Base-by-base conservation (phyloP, 64 coral and sea anemone genomes). In the Platygyra sinensis region DNA sequence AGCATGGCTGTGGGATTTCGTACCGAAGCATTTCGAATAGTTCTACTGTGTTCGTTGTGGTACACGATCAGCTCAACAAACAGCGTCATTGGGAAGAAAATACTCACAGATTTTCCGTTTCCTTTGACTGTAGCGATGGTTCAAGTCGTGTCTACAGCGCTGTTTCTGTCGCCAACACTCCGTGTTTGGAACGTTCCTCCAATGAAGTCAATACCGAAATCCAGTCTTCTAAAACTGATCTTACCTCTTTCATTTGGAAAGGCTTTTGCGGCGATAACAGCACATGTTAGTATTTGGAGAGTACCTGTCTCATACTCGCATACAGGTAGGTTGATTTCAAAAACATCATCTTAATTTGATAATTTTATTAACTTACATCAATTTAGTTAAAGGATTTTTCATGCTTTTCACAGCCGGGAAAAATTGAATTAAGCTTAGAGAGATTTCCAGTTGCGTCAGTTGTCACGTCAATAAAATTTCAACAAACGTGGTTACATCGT, bases 1-100 rank as follows among this genome's bases (percentile, higher is more conserved):
- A 81, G 87, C 33, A 96, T 96, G 95, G 95, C 91, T 38, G 55
- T 60, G 24, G 67, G 51, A 32, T 20, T 90, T 27, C 83, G 88
- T 32, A 55, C 76, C 8, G 97, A 93, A 82, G 94, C 86, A 24
- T 54, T 96, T 62, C 87, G 94, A 54, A 87, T 99, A 74, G 46
- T 90, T 75, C 25, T 91, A 14, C 77, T 99, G 22, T 99, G 97
- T 89, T 63, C 88, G 4, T 51, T 95, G 6, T 99, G 97, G 97
- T 99, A 93, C 54, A 86, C 90, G n/a, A 95, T 99, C 74, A 99
- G 97, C 59, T 99, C 97, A n/a, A 88, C 94, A 19, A 99, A 99
- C 67, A 99, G 92, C 86, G 94, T 99, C 25, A 91, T 99, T 60
- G 85, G 90, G 2, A 99, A 99, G 57, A 99, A 91, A 75, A 73